These are phyloP conservation scores for Columbina picui DNA, from an alignment of 2,113 vertebrate species.

Conservation along the genomic window DNA sequence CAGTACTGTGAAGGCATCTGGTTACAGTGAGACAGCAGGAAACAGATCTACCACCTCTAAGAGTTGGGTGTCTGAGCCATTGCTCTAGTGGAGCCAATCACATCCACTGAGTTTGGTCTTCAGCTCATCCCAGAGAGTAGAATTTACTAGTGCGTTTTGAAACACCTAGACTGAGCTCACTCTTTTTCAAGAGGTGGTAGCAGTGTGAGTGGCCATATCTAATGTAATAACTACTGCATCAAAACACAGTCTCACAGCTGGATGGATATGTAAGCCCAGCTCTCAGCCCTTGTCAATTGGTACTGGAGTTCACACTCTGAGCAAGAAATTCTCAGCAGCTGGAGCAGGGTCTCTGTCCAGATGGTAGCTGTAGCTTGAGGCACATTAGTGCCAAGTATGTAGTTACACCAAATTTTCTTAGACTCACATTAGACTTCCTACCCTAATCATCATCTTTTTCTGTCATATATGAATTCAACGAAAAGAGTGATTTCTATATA, in stretches of 20 bases:
- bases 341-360: not conserved
- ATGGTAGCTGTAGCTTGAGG: not conserved
- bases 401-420: not conserved
- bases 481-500: not conserved
- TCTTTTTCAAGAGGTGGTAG: not conserved
- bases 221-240: not conserved
- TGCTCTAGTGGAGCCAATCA: accelerated
- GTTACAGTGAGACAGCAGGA: not conserved
- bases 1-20: not conserved
- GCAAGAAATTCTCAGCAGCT: not conserved
- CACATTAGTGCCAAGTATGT: not conserved
- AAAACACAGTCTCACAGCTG: not conserved
- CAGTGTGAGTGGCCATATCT: not conserved
- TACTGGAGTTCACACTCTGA: not conserved
- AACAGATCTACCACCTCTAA: not conserved
- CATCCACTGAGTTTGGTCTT: not conserved
- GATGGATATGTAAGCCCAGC: not conserved
- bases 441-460: not conserved
- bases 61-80: not conserved
- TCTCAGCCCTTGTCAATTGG: not conserved
- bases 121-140: not conserved
- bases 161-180: not conserved
- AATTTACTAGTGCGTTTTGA: not conserved
- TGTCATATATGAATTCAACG: accelerated
- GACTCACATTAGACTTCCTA: not conserved